phyloP scores from a whole-genome alignment of 2,888 invertebrate species.

The Poecilobothrus nobilitatus region DNA sequence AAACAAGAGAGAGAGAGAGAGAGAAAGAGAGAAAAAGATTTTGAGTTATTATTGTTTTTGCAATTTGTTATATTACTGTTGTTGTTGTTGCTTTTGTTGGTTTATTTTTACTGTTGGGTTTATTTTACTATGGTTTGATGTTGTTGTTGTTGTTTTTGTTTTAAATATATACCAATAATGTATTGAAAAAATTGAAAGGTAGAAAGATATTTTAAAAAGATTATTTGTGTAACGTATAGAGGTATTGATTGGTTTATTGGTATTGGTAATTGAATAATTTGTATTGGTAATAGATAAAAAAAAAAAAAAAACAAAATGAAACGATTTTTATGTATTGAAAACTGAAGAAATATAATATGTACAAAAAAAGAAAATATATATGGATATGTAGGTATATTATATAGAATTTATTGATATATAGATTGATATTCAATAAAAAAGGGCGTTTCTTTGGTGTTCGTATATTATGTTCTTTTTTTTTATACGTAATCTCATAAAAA shows the following conservation, averaged over 20 bases:
- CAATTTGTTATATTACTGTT: background rate
- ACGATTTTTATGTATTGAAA: background rate
- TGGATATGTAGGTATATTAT: background rate
- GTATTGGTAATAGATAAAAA: background rate
- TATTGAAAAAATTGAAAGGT: background rate
- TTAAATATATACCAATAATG: background rate
- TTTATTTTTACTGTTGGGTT: background rate
- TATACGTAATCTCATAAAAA: no score
- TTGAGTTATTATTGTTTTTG: background rate
- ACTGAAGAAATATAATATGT: no score
- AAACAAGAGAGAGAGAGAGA: background rate
- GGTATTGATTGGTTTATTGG: conserved; percentile 1
- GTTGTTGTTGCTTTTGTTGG: background rate
- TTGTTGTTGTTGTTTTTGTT: background rate
- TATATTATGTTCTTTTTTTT: background rate
- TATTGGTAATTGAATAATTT: background rate
- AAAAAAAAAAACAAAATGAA: background rate
- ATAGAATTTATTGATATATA: background rate
- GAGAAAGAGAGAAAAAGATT: background rate
- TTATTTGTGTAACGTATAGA: background rate
- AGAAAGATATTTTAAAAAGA: background rate
- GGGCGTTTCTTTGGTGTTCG: background rate
- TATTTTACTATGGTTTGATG: background rate
- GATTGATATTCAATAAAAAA: background rate
- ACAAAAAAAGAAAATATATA: background rate